Evolutionary conservation across 1,140 invertebrate species (phyloP), one percentile per base, ranked within the genome.

Genomic region (Hydropsyche tenuis): DNA sequence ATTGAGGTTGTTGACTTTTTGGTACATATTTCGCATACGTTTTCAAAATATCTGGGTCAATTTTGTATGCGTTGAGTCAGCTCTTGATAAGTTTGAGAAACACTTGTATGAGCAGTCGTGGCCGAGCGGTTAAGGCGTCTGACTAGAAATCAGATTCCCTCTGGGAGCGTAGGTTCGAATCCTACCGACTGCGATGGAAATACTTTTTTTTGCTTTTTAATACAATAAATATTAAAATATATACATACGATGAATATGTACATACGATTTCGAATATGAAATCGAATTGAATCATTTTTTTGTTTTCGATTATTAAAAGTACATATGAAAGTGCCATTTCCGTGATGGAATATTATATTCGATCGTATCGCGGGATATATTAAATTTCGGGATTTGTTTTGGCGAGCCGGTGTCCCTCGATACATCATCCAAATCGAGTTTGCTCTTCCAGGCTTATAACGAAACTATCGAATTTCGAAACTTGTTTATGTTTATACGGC

Each of bases 111-210:
- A 76, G 89, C 89, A 89, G 89, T 89, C 89, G 88, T 91, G 90
- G 90, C 90, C 89, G 89, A 91, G 89, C 88, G 90, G 90, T 91
- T 91, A 91, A 91, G 90, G 90, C 90, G 90, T 90, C 89, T 90
- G 90, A 91, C 89, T 91, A 89, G 90, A 91, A 91, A 91, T 91
- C 89, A 90, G 90, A 90, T 91, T 91, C 90, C 90, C 90, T 91
- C 89, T 91, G 89, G 90, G 90, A 91, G 91, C 90, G 90, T 91
- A 92, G 90, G 90, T 92, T 92, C 90, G 90, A 92, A 90, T 92
- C 90, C 90, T 92, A 91, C 90, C 89, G 90, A 88, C 90, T 91
- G 90, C 90, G 90, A 76, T 68, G 1, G 1, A 23, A 14, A 9
- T 64, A 7, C 16, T 64, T 9, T 64, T 64, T 6, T 64, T 48